phyloP scores from a whole-genome alignment of 2,797 vertebrate species.

The Oreochromis grahami region DNA sequence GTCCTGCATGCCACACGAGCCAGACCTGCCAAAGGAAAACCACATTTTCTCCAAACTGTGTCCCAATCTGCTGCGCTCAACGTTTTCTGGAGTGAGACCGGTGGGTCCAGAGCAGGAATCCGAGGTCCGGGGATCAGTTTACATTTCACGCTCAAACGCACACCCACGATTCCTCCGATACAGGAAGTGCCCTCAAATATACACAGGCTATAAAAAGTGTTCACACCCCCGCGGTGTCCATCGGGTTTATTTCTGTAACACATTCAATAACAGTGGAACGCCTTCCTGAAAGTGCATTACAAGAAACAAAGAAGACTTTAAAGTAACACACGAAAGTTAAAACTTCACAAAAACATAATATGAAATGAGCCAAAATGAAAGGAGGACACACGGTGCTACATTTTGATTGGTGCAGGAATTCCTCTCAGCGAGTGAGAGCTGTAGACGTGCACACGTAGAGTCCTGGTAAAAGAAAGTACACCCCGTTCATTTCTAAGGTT shows the following conservation, averaged over 20 bases:
- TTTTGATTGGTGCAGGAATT: not conserved
- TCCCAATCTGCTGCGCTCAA: constrained; percentile 40
- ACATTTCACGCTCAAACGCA: not conserved
- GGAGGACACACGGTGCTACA: fast-evolving
- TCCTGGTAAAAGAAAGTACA: not conserved
- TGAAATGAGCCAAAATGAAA: not conserved
- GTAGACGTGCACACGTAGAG: not conserved
- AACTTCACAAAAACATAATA: not conserved
- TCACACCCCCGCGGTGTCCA: not conserved
- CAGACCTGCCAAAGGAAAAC: constrained; percentile 26
- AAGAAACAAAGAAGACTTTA: not conserved
- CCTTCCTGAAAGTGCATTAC: not conserved
- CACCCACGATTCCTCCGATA: not conserved
- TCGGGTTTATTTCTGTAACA: not conserved
- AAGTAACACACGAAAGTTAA: not conserved
- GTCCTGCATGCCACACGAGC: constrained; percentile 4
- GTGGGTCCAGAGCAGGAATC: not conserved
- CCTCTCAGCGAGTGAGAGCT: not conserved
- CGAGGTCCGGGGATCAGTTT: not conserved
- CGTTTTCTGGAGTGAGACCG: not conserved
- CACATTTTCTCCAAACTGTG: constrained; percentile 34
- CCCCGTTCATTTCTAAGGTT: not conserved
- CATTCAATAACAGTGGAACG: not conserved
- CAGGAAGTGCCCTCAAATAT: not conserved
- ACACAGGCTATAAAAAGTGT: not conserved